Conservation (phyloP, 2,797 vertebrate species). For the Pogonophryne albipinna region DNA sequence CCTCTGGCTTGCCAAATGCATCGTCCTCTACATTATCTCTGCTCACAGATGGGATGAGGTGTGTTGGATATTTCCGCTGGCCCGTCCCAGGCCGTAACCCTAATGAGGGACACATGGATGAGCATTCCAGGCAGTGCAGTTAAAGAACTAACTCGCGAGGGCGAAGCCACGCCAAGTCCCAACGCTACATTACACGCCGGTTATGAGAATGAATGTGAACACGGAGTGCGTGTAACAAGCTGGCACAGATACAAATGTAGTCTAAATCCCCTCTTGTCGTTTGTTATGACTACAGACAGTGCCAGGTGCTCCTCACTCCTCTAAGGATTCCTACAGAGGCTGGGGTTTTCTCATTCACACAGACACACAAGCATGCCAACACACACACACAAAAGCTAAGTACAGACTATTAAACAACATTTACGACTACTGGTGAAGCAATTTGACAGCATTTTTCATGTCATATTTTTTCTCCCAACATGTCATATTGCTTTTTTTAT, state of each 20-base stretch:
- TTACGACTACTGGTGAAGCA: conserved; percentile 62
- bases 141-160: conserved; percentile 46
- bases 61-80: conserved; percentile 63
- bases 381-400: conserved; percentile 39
- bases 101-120: conserved; percentile 74
- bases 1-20: conserved; percentile 70
- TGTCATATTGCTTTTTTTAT: conserved; percentile 62
- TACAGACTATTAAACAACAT: conserved; percentile 72
- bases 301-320: conserved; percentile 77
- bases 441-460: conserved; percentile 66
- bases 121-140: conserved; percentile 55
- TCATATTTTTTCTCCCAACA: conserved; percentile 63
- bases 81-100: conserved; percentile 67
- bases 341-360: conserved; percentile 61
- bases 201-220: conserved; percentile 61
- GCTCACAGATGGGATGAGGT: conserved; percentile 74
- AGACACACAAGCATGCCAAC: background rate
- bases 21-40: conserved; percentile 65
- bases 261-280: conserved; percentile 77
- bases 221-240: conserved; percentile 71
- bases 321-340: conserved; percentile 71
- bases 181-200: conserved; percentile 56
- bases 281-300: conserved; percentile 82
- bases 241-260: conserved; percentile 79
- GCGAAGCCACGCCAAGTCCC: conserved; percentile 53